A percentile compares a stretch with the other conserved stretches of the same genome.
Conservation (phyloP, 30 jellyfish, hydroid and myxozoan species). For the Chrysaora quinquecirrha region DNA sequence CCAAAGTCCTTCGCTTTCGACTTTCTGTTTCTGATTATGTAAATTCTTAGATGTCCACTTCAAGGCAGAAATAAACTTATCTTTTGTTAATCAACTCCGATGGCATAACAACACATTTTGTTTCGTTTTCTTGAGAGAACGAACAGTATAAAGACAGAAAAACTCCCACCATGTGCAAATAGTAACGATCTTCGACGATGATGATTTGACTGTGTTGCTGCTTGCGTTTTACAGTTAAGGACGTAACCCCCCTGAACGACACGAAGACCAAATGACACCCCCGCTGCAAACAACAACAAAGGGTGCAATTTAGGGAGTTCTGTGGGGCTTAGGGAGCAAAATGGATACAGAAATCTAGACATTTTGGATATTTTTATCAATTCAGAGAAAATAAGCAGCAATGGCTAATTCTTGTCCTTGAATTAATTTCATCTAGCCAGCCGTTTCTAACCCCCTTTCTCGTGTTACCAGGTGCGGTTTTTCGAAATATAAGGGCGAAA, state of each 20-base stretch:
- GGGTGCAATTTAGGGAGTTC: too few relatives aligned
- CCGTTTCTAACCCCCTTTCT: too few relatives aligned
- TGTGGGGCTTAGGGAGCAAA: too few relatives aligned
- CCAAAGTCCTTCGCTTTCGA: slow-evolving; percentile 22
- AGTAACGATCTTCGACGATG: background rate
- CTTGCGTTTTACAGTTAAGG: background rate
- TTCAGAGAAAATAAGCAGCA: too few relatives aligned
- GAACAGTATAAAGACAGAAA: background rate
- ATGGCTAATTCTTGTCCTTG: too few relatives aligned
- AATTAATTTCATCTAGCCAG: too few relatives aligned
- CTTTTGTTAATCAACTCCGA: background rate
- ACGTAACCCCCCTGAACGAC: background rate
- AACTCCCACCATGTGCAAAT: background rate
- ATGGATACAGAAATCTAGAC: too few relatives aligned
- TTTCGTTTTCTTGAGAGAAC: background rate
- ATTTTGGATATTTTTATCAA: too few relatives aligned
- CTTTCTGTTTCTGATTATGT: background rate
- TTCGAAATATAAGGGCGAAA: background rate
- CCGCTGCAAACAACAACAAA: too few relatives aligned
- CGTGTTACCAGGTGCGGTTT: slow-evolving; percentile 13
- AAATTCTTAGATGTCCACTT: background rate
- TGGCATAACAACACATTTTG: background rate
- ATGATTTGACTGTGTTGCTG: background rate
- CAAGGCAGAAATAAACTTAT: background rate
- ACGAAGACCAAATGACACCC: background rate